Conservation (phyloP, 2,888 invertebrate species). For the Tachystola acroxantha region DNA sequence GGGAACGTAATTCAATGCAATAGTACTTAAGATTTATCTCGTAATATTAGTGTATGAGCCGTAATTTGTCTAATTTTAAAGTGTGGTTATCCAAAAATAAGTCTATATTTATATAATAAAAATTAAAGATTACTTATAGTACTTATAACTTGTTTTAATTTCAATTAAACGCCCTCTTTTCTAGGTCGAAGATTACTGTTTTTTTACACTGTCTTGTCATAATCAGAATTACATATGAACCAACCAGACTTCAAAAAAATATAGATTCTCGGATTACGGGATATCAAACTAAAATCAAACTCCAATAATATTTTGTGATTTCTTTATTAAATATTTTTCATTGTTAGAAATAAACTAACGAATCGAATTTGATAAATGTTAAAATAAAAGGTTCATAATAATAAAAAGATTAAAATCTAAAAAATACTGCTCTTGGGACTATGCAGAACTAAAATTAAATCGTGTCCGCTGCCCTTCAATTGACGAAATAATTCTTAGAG, state of each 20-base stretch:
- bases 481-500: slow-evolving; percentile 46
- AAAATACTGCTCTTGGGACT: slow-evolving; percentile 76
- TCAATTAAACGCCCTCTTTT: no score
- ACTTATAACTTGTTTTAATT: slow-evolving; percentile 7
- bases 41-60: slow-evolving; percentile 37
- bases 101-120: slow-evolving; percentile 68
- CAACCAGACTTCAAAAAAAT: no score
- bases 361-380: slow-evolving; percentile 73
- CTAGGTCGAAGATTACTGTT: no score
- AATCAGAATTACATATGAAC: no score
- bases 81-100: slow-evolving; percentile 72
- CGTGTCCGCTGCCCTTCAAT: slow-evolving; percentile 62
- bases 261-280: no score
- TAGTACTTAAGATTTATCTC: slow-evolving; percentile 24
- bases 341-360: slow-evolving; percentile 78
- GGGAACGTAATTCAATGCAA: slow-evolving; percentile 45
- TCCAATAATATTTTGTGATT: slow-evolving; percentile 60
- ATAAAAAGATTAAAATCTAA: slow-evolving; percentile 70
- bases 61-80: slow-evolving; percentile 50
- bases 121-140: slow-evolving; percentile 28
- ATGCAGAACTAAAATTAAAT: slow-evolving; percentile 60
- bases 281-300: slow-evolving; percentile 57
- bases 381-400: slow-evolving; percentile 65
- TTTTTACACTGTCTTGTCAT: no score
- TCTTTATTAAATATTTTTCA: slow-evolving; percentile 78